Conservation (phyloP, 37 sponge, comb jelly and placozoan genomes). For the Beroe ovata region DNA sequence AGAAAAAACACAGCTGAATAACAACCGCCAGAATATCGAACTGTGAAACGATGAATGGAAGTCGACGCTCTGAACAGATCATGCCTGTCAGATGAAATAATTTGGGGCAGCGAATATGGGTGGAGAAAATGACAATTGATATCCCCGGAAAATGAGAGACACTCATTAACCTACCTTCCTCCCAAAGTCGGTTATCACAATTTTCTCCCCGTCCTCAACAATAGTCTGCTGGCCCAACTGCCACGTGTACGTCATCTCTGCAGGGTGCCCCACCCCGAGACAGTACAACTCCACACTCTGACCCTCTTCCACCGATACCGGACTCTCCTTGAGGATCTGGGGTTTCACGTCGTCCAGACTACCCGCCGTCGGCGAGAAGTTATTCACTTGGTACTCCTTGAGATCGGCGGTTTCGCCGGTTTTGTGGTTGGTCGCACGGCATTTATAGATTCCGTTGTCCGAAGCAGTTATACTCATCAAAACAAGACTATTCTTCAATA, state of each 20-base stretch:
- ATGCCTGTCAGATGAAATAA: too few species aligned
- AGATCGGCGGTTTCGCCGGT: not conserved
- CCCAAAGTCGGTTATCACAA: not conserved
- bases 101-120: too few species aligned
- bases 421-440: slow-evolving; percentile 48
- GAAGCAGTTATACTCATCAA: slow-evolving; percentile 21
- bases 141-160: too few species aligned
- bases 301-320: slow-evolving; percentile 1
- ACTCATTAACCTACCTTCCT: too few species aligned
- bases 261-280: slow-evolving; percentile 57
- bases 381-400: not conserved
- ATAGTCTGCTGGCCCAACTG: not conserved
- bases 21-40: not conserved
- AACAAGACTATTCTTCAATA: slow-evolving; percentile 29
- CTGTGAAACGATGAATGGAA: not conserved
- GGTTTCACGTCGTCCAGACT: not conserved
- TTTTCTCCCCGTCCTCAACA: not conserved
- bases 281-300: slow-evolving; percentile 17
- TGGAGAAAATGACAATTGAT: too few species aligned
- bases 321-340: not conserved
- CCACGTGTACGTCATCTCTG: slow-evolving; percentile 27
- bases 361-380: not conserved
- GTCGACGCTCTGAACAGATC: too few species aligned
- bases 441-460: slow-evolving; percentile 40
- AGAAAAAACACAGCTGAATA: not conserved